Conservation (phyloP, 2,888 invertebrate genomes). For the Drosophila phalerata region DNA sequence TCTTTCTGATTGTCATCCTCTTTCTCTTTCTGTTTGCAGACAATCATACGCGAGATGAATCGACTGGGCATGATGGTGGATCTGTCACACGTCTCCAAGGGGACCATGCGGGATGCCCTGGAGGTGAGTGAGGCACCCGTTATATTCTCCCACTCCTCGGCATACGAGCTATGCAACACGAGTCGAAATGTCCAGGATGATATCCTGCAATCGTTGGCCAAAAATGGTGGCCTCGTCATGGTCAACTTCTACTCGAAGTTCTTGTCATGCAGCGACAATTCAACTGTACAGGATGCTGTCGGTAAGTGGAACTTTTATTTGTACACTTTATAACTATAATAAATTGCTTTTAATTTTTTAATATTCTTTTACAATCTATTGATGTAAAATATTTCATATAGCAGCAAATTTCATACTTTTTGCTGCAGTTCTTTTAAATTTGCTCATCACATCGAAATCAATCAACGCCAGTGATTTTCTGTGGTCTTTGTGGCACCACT, state of each 20-base stretch:
- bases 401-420: slow-evolving; percentile 6
- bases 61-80: slow-evolving; percentile 95
- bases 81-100: slow-evolving; percentile 92
- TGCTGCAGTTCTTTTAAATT: slow-evolving; percentile 6
- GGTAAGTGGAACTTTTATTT: slow-evolving; percentile 86
- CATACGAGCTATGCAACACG: slow-evolving; percentile 92
- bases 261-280: slow-evolving; percentile 90
- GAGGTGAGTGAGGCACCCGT: slow-evolving; percentile 92
- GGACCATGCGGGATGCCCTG: slow-evolving; percentile 93
- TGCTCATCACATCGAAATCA: slow-evolving; percentile 55
- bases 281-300: slow-evolving; percentile 92
- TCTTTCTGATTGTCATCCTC: background rate
- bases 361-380: background rate
- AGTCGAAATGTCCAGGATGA: slow-evolving; percentile 93
- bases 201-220: slow-evolving; percentile 90
- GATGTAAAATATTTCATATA: background rate
- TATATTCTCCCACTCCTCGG: slow-evolving; percentile 94
- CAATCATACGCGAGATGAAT: slow-evolving; percentile 94
- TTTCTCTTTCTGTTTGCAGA: slow-evolving; percentile 86
- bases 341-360: background rate
- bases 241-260: slow-evolving; percentile 94
- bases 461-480: slow-evolving; percentile 55
- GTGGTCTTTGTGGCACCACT: slow-evolving; percentile 53
- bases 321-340: background rate
- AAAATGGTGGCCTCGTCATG: slow-evolving; percentile 94